Conservation (phyloP, 1,140 invertebrate species). For the Zaprionus ghesquierei region DNA sequence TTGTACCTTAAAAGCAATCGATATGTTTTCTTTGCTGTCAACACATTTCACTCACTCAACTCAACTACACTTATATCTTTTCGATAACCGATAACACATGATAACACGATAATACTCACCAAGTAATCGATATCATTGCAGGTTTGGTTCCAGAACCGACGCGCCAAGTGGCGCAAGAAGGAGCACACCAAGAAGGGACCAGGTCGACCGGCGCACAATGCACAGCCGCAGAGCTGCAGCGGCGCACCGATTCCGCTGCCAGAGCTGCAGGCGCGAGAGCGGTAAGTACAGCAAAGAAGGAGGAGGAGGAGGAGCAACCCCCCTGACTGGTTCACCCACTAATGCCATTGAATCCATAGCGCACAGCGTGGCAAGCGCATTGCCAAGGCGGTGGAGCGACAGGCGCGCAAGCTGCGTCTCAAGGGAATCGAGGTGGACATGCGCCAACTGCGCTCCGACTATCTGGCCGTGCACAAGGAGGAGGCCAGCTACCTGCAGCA, state of each 20-base stretch:
- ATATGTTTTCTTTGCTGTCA: too few species aligned
- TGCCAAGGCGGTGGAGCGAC: conserved; percentile 95
- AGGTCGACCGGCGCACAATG: conserved; percentile 98
- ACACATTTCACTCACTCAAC: not conserved
- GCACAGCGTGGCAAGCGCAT: conserved; percentile 94
- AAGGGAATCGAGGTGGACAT: conserved; percentile 95
- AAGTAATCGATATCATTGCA: conserved; percentile 81
- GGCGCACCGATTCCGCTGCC: conserved; percentile 97
- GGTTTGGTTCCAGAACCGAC: conserved; percentile 99
- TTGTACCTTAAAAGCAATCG: too few species aligned
- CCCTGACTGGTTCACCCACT: not conserved
- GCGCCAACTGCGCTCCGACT: conserved; percentile 92
- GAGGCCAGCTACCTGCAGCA: conserved; percentile 84
- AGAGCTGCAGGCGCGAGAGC: conserved; percentile 94
- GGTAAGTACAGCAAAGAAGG: conserved; percentile 78
- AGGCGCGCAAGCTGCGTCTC: conserved; percentile 93
- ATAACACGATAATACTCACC: not conserved
- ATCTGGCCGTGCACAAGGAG: conserved; percentile 84
- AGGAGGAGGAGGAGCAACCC: too few species aligned
- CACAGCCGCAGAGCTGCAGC: conserved; percentile 98
- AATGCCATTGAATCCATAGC: conserved; percentile 73
- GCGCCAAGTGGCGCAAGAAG: conserved; percentile 99
- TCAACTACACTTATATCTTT: too few species aligned
- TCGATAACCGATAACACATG: not conserved
- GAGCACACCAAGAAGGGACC: conserved; percentile 99